Evolutionary conservation across 2,797 vertebrate species (phyloP), one percentile per base, ranked within the genome.

Genomic region (Chelon labrosus): DNA sequence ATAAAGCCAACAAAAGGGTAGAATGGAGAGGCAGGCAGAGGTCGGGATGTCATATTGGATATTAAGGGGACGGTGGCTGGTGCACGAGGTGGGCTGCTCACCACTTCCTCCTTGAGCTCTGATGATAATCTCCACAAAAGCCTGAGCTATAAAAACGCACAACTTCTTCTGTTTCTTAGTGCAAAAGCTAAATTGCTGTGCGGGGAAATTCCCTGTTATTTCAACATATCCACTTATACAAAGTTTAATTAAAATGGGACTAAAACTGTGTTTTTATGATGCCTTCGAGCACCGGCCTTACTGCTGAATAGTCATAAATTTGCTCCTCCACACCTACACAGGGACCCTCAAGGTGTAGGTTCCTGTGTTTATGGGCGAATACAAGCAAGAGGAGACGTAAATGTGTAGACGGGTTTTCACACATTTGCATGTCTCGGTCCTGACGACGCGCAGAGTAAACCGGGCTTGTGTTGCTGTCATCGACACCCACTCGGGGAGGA

Each of bases 211-310:
- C 13, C 42, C 25, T 74, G 67, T 74, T 56, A 73, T 65, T 80
- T 68, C 55, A 46, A 27, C 19, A 22, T 31, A 17, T 69, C 16
- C 65, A 61, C 53, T 50, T 58, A 51, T 35, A 72, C 39, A 64
- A 44, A 57, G 50, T 12, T 71, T 82, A 58, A 84, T 81, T 84
- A 81, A 80, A 87, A 65, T n/a, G 25, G 60, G 66, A 73, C 10
- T 65, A 35, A 19, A 70, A 57, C 7, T 70, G 25, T 13, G 17
- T 53, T 79, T 85, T 82, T 67, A 78, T 75, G 53, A 62, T 62
- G 47, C 54, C 31, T 65, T 72, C 54, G 63, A 52, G 70, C 44
- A 49, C 1, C 16, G 2, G 27, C 9, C 27, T 39, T 44, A 56
- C 46, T 14, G 56, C 59, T 52, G 5, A 66, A 60, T 27, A 20